phyloP scores from a whole-genome alignment of 2,113 vertebrate species.

The Chaetodon auriga region DNA sequence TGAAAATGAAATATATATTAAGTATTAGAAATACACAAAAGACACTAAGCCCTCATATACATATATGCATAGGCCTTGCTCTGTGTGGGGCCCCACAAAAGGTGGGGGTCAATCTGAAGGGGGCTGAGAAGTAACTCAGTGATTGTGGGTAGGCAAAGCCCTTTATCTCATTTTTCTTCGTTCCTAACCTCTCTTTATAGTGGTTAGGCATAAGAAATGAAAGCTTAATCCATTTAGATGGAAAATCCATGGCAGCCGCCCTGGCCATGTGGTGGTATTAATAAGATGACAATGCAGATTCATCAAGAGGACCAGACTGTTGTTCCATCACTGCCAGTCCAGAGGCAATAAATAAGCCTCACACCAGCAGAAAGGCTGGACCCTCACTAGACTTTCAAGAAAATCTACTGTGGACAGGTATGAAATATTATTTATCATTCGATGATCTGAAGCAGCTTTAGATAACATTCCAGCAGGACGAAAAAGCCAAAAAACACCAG shows the following conservation, averaged over 20 bases:
- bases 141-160: constrained; percentile 69
- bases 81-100: constrained; percentile 29
- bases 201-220: constrained; percentile 78
- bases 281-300: constrained; percentile 81
- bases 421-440: constrained; percentile 64
- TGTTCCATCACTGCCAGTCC: constrained; percentile 74
- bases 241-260: constrained; percentile 79
- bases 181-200: constrained; percentile 61
- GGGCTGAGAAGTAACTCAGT: constrained; percentile 36
- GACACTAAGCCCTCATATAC: constrained; percentile 45
- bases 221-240: constrained; percentile 83
- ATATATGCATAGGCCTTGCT: constrained; percentile 34
- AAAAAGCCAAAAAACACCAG: background rate
- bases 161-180: constrained; percentile 61
- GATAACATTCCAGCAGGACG: constrained; percentile 25
- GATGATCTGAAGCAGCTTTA: constrained; percentile 32
- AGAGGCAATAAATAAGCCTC: constrained; percentile 68
- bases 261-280: constrained; percentile 73
- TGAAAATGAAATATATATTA: constrained; percentile 12
- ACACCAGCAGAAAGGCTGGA: constrained; percentile 42
- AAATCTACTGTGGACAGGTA: constrained; percentile 59
- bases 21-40: constrained; percentile 1
- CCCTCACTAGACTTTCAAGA: constrained; percentile 54
- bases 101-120: constrained; percentile 40
- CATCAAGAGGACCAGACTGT: constrained; percentile 72